phyloP scores from a whole-genome alignment of 1,140 invertebrate species.

The Maniola jurtina region DNA sequence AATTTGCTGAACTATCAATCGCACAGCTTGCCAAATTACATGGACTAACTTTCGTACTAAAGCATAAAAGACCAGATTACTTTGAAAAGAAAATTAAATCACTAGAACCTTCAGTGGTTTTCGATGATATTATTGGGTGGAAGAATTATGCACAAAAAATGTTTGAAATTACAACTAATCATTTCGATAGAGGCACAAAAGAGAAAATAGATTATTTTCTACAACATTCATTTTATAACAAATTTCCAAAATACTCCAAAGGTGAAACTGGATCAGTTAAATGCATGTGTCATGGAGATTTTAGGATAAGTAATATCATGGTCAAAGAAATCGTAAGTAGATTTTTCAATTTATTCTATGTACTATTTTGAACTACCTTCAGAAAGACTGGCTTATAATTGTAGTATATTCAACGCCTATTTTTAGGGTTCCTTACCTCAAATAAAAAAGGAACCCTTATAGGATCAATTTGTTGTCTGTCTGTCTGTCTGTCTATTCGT shows the following conservation, averaged over 20 bases:
- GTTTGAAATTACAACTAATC: constrained; percentile 1
- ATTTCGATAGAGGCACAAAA: constrained; percentile 18
- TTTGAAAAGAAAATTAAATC: constrained; percentile 30
- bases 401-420: too few relatives aligned
- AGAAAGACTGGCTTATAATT: too few relatives aligned
- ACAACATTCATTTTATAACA: constrained; percentile 7
- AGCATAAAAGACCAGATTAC: constrained; percentile 32
- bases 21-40: constrained; percentile 44
- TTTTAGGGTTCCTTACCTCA: too few relatives aligned
- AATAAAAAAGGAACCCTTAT: too few relatives aligned
- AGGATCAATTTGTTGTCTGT: too few relatives aligned
- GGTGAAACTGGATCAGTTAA: constrained; percentile 20
- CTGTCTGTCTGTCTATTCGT: too few relatives aligned
- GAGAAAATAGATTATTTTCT: constrained; percentile 23
- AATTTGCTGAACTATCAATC: constrained; percentile 38
- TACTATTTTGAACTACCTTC: constrained; percentile 18
- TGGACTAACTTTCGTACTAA: constrained; percentile 33
- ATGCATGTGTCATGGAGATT: constrained; percentile 43
- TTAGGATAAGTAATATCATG: constrained; percentile 41
- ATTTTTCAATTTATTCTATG: constrained; percentile 13
- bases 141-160: background rate
- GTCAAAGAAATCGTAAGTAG: constrained; percentile 34
- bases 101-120: background rate
- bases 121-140: constrained; percentile 10
- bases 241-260: constrained; percentile 17